Evolutionary conservation across 2,888 invertebrate genomes (phyloP).

Genomic region (Cybosia mesomella): DNA sequence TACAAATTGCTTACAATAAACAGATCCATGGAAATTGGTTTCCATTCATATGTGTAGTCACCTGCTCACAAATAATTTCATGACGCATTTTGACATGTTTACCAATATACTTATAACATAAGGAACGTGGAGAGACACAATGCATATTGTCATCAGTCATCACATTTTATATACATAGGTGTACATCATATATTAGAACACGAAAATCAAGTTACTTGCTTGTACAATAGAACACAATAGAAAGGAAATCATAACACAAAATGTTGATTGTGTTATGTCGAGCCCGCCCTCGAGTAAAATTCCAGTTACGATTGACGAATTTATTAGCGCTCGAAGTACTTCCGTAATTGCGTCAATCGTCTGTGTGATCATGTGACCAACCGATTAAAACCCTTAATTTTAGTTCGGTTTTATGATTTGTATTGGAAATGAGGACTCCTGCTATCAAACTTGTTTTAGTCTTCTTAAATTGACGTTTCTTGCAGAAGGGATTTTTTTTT

Average conservation of each 20-base stretch:
- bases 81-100: neutral
- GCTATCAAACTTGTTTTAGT: neutral
- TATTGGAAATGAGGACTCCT: no score
- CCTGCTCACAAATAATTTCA: neutral
- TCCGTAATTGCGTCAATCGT: neutral
- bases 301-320: conserved; percentile 1
- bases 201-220: neutral
- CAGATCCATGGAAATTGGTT: neutral
- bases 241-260: neutral
- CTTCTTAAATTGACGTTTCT: neutral
- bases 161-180: neutral
- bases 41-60: neutral
- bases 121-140: neutral
- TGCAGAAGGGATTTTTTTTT: neutral
- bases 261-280: neutral
- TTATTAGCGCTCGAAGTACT: neutral
- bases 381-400: no score
- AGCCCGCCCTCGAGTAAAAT: neutral
- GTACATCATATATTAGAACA: neutral
- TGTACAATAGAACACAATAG: neutral
- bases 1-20: neutral
- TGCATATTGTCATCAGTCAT: conserved; percentile 1
- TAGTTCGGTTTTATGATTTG: no score
- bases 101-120: neutral
- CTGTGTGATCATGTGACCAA: neutral